Evolutionary conservation across 2,888 invertebrate species (phyloP), one percentile per base, ranked within the genome.

Genomic region (Drosophila nr. fundita): DNA sequence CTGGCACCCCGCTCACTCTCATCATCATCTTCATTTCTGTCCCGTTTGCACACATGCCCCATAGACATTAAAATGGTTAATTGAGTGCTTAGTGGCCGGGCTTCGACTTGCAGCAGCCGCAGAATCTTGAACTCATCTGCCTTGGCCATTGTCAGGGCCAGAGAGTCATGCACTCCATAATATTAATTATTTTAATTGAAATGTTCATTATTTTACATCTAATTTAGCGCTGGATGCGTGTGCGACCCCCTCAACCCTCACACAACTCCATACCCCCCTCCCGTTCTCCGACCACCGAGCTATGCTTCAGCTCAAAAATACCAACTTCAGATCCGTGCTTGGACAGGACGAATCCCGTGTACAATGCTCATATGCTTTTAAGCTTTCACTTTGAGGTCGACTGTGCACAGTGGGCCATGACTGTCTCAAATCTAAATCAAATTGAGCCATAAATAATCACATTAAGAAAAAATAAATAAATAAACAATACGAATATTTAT

Each of bases 131-230:
- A 50, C 75, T 75, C 79, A 78, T 78, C 78, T 78, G 68, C 65
- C 62, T 69, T 72, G 63, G 64, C 67, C 54, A 77, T 73, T 76
- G 72, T 72, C 68, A 62, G 48, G 48, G 30, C 40, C 15, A 38
- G 62, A 53, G 57, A 30, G 55, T 49, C 69, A 54, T 75, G 73
- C 74, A 75, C 82, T 85, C 73, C 89, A 77, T 89, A 79, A 87
- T 88, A 88, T 87, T 89, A 88, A 89, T 89, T 87, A 87, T 83
- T 86, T 87, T 87, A 87, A 87, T 87, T 87, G 87, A 87, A 87
- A 88, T 89, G 90, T 85, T 83, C 90, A 87, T 89, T 87, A 89
- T 86, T 87, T 89, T 89, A 89, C 88, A 90, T 88, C 88, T 83
- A 89, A 87, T 89, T 87, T 88, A 74, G 79, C 80, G 78, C 61